Percentiles rank a stretch among this genome's conserved stretches.
These are phyloP conservation scores for Fringilla coelebs DNA, from an alignment of 2,797 vertebrate species.

Conservation along the genomic window DNA sequence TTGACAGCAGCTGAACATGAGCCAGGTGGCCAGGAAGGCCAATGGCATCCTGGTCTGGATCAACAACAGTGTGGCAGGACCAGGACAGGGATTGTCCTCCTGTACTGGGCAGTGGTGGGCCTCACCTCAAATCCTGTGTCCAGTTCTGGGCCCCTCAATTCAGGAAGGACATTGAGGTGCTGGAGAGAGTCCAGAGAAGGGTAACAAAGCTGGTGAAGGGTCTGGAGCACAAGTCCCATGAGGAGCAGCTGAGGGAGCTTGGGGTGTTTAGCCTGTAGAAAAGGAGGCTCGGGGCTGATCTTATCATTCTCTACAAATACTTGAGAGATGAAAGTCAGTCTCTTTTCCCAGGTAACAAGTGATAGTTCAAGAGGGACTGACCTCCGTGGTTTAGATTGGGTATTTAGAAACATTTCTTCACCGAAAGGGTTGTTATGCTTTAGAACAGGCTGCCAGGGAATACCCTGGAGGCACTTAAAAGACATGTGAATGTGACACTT, in stretches of 20 bases:
- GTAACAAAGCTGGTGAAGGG: rapidly evolving
- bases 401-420: not conserved
- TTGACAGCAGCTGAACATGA: rapidly evolving
- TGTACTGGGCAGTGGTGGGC: not conserved
- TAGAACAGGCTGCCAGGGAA: not conserved
- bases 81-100: too few relatives aligned
- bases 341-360: not conserved
- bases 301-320: not conserved
- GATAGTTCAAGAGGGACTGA: not conserved
- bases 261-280: not conserved
- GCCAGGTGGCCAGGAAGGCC: not conserved
- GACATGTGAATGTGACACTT: not conserved
- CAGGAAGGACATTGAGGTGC: not conserved
- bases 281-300: not conserved
- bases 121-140: rapidly evolving
- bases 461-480: not conserved
- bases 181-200: not conserved
- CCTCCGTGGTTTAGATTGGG: not conserved
- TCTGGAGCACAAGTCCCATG: not conserved
- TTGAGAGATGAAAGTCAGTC: not conserved
- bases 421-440: not conserved
- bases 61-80: not conserved
- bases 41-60: not conserved
- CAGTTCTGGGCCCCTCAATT: not conserved
- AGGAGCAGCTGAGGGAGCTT: not conserved